Conservation (phyloP, 2,888 invertebrate species). For the Molanna angustata region DNA sequence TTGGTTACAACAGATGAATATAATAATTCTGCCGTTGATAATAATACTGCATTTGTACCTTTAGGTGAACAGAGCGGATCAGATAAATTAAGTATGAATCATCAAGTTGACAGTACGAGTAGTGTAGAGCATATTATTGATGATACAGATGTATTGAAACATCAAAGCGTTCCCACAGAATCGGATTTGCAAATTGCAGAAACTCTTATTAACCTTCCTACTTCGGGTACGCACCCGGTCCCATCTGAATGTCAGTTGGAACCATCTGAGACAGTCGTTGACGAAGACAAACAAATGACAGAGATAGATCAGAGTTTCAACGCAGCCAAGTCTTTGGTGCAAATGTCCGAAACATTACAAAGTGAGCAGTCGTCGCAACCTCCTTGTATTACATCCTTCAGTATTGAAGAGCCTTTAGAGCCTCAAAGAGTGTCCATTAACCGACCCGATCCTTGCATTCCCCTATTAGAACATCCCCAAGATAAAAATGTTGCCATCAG, state of each 20-base stretch:
- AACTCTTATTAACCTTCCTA: conserved; percentile 50
- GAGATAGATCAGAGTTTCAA: conserved; percentile 52
- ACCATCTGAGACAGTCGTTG: conserved; percentile 36
- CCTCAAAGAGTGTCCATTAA: neutral
- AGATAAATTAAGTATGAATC: too few species aligned
- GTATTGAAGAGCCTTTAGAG: neutral
- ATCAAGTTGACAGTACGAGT: too few species aligned
- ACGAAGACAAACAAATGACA: conserved; percentile 38
- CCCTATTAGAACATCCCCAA: neutral
- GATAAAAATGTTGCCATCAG: neutral
- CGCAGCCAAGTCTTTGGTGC: conserved; percentile 52
- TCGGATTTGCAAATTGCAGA: conserved; percentile 54
- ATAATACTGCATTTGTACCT: too few species aligned
- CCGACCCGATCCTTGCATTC: neutral
- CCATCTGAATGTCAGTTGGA: neutral
- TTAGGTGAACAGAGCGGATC: too few species aligned
- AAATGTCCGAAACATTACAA: conserved; percentile 45
- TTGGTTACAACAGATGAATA: too few species aligned
- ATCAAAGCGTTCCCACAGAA: conserved; percentile 41
- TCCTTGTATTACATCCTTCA: neutral
- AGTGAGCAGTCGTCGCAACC: conserved; percentile 5
- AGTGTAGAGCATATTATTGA: too few species aligned
- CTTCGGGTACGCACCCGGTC: neutral
- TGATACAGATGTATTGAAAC: too few species aligned
- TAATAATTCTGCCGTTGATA: too few species aligned